Evolutionary conservation across 1,140 invertebrate genomes (phyloP).

Genomic region (Phymastichus coffea): DNA sequence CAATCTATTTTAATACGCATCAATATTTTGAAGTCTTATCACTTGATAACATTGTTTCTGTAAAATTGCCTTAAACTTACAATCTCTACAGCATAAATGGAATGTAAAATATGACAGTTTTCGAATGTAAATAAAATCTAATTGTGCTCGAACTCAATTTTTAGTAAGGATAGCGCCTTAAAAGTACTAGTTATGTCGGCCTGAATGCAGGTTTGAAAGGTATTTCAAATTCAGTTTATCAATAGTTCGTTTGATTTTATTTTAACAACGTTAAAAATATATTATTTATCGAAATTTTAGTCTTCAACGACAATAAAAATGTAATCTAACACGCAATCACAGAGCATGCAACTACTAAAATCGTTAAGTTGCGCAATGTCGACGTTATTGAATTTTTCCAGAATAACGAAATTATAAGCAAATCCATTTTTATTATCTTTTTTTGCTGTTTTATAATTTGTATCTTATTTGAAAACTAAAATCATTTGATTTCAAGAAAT

Average conservation of each 20-base stretch:
- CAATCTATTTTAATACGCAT: background rate
- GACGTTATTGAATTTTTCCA: too few relatives aligned
- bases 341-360: too few relatives aligned
- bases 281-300: too few relatives aligned
- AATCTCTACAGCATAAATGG: slow-evolving; percentile 2
- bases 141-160: background rate
- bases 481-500: too few relatives aligned
- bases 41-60: slow-evolving; percentile 11
- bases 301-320: too few relatives aligned
- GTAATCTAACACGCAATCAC: too few relatives aligned
- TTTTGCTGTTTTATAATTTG: too few relatives aligned
- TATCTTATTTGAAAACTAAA: too few relatives aligned
- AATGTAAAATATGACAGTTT: slow-evolving; percentile 16
- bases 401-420: too few relatives aligned
- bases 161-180: slow-evolving; percentile 8
- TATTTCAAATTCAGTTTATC: slow-evolving; percentile 28
- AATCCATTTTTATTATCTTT: too few relatives aligned
- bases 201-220: slow-evolving; percentile 47
- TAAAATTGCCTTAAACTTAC: slow-evolving; percentile 17
- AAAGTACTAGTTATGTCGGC: slow-evolving; percentile 27
- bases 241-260: background rate
- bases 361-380: too few relatives aligned
- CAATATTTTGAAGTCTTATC: slow-evolving; percentile 14
- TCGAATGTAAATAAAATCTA: too few relatives aligned
- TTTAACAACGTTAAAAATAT: background rate